Conservation (phyloP, 2,888 invertebrate genomes). For the Melieria crassipennis region DNA sequence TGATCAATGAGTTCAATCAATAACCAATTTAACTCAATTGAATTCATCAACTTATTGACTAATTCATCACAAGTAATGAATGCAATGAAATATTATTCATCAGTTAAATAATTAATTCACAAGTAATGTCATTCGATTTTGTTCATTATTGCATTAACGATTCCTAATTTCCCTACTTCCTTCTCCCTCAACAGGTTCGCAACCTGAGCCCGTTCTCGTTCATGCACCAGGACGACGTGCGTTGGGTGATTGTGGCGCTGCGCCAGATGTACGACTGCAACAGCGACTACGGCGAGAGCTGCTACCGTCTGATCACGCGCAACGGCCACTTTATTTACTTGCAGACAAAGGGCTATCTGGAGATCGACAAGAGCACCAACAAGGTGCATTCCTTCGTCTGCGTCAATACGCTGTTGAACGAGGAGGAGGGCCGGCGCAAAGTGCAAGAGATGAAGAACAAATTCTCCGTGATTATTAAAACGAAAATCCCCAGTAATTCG, state of each 20-base stretch:
- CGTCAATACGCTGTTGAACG: conserved; percentile 80
- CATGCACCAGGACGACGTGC: conserved; percentile 89
- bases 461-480: conserved; percentile 77
- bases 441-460: conserved; percentile 83
- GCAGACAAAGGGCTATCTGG: conserved; percentile 84
- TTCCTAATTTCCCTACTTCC: too few relatives aligned
- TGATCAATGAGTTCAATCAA: too few relatives aligned
- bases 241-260: conserved; percentile 88
- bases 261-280: conserved; percentile 89
- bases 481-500: conserved; percentile 65
- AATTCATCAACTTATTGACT: too few relatives aligned
- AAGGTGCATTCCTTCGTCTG: conserved; percentile 87
- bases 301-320: conserved; percentile 82
- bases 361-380: conserved; percentile 79
- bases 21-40: too few relatives aligned
- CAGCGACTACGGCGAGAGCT: conserved; percentile 84
- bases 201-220: conserved; percentile 88
- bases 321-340: conserved; percentile 86
- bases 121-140: too few relatives aligned
- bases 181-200: conserved; percentile 68
- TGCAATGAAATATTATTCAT: too few relatives aligned
- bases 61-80: too few relatives aligned
- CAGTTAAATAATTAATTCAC: too few relatives aligned
- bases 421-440: conserved; percentile 77
- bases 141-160: too few relatives aligned